Evolutionary conservation across 2,113 vertebrate species (phyloP).

Genomic region (Bubo scandiacus): DNA sequence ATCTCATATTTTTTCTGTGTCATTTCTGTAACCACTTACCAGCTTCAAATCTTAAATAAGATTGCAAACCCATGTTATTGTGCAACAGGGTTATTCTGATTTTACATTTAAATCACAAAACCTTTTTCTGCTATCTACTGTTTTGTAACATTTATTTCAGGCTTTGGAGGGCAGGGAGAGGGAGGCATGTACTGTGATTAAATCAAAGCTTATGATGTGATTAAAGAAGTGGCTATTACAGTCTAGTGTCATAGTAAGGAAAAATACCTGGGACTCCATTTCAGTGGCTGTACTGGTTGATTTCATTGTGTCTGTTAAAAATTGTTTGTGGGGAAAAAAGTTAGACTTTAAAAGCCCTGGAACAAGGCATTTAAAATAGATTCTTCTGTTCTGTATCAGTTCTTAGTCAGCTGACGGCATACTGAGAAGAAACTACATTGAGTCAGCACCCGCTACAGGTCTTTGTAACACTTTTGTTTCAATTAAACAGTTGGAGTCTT

Average conservation of each 20-base stretch:
- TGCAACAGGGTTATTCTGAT: background rate
- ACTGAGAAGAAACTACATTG: background rate
- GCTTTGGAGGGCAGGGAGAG: background rate
- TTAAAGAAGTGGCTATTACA: background rate
- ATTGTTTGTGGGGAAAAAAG: background rate
- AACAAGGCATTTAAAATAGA: background rate
- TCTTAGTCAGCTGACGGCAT: background rate
- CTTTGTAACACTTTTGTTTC: background rate
- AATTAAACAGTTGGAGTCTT: background rate
- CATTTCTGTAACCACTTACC: background rate
- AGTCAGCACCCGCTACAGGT: fast-evolving
- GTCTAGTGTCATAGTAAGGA: background rate
- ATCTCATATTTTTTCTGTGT: background rate
- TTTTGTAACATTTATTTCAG: background rate
- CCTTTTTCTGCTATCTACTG: background rate
- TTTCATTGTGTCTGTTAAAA: background rate
- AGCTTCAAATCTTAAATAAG: background rate
- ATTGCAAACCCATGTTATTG: background rate
- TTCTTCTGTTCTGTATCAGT: background rate
- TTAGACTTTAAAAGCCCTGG: background rate
- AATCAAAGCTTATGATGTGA: background rate
- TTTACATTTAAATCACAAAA: background rate
- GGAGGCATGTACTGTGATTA: background rate
- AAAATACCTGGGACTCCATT: background rate
- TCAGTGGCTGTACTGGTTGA: background rate